Evolutionary conservation across 2,797 vertebrate genomes (phyloP).

Genomic region (Heterohyrax brucei): DNA sequence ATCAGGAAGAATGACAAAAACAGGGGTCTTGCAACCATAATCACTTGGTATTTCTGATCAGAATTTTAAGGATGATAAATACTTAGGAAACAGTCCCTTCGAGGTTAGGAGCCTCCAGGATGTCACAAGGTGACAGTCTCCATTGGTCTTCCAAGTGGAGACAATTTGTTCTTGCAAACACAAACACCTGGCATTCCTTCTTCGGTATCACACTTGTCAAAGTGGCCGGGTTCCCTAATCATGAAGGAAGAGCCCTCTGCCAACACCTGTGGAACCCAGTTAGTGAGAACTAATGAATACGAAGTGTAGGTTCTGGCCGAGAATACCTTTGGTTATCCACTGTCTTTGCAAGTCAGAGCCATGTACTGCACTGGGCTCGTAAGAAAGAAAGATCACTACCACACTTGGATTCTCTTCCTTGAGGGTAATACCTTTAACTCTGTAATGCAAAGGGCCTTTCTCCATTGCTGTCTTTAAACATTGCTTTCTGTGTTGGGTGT

Average conservation of each 20-base stretch:
- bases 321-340: not conserved
- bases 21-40: not conserved
- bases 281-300: conserved; percentile 20
- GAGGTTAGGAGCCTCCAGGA: conserved; percentile 42
- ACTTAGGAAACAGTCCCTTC: conserved; percentile 62
- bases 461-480: not conserved
- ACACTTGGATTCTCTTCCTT: not conserved
- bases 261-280: conserved; percentile 68
- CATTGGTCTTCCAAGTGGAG: conserved; percentile 42
- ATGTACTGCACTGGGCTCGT: not conserved
- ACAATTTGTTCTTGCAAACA: conserved; percentile 48
- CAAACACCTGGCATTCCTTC: not conserved
- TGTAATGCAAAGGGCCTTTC: not conserved
- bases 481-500: not conserved
- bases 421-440: conserved; percentile 33
- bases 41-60: conserved; percentile 72
- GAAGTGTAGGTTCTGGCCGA: not conserved
- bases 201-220: conserved; percentile 40
- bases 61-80: conserved; percentile 76
- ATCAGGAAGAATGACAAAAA: conserved; percentile 61
- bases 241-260: conserved; percentile 69
- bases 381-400: conserved; percentile 57
- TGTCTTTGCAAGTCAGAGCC: conserved; percentile 34
- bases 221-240: conserved; percentile 67
- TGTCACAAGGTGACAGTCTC: not conserved